phyloP scores from a whole-genome alignment of 2,113 vertebrate genomes.

The Anarhynchus alexandrinus region DNA sequence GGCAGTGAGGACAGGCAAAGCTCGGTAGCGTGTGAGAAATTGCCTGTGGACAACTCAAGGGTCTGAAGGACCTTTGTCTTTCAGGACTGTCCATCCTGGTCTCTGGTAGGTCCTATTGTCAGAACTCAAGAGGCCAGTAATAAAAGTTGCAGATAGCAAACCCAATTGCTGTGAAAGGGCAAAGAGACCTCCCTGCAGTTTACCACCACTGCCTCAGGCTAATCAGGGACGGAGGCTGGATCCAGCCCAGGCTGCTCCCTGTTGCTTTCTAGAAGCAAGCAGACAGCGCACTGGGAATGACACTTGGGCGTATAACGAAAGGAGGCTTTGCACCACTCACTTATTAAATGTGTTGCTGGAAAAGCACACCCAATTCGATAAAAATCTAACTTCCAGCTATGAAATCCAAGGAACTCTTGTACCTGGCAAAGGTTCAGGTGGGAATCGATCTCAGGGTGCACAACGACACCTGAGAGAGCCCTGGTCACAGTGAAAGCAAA shows the following conservation, averaged over 20 bases:
- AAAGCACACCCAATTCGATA: neutral
- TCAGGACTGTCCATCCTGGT: neutral
- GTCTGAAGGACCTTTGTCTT: neutral
- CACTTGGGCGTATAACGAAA: neutral
- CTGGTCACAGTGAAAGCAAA: neutral
- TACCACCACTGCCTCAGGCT: neutral
- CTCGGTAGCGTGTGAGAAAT: accelerated
- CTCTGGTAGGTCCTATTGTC: neutral
- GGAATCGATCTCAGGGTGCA: neutral
- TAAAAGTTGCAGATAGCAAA: neutral
- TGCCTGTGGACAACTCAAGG: too few species aligned
- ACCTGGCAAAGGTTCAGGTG: neutral
- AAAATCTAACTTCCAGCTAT: neutral
- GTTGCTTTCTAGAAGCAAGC: neutral
- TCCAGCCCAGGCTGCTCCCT: neutral
- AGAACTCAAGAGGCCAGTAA: neutral
- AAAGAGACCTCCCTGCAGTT: neutral
- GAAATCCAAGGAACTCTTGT: neutral
- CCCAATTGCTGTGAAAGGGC: neutral
- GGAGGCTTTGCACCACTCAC: neutral
- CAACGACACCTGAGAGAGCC: neutral
- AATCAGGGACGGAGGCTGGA: neutral
- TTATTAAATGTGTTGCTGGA: neutral
- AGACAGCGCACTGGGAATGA: neutral
- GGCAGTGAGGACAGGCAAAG: neutral